A percentile compares a stretch with the other conserved stretches of the same genome.
phyloP scores from a whole-genome alignment of 2,797 vertebrate genomes.

The Strix occidentalis region DNA sequence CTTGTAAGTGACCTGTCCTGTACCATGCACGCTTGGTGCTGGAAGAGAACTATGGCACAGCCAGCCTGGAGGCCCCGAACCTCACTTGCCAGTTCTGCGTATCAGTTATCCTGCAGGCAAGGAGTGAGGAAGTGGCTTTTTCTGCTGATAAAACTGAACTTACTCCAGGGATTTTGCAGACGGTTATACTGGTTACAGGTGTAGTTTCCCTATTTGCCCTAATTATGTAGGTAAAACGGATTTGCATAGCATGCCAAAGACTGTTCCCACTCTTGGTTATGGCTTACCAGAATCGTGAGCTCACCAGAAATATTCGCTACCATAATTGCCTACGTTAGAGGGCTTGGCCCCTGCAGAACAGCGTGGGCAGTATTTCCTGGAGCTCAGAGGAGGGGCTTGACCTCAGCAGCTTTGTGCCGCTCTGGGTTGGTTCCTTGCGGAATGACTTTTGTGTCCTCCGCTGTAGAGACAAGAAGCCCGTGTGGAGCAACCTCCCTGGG shows the following conservation, averaged over 20 bases:
- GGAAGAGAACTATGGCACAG: neutral
- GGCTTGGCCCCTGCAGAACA: neutral
- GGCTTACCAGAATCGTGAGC: neutral
- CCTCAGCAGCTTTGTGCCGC: neutral
- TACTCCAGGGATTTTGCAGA: neutral
- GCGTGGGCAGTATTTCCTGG: neutral
- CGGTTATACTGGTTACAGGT: neutral
- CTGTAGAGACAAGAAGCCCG: neutral
- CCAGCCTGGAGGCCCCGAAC: neutral
- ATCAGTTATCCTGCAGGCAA: neutral
- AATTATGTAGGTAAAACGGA: fast-evolving
- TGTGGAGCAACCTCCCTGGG: neutral
- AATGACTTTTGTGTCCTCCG: neutral
- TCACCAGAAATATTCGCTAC: neutral
- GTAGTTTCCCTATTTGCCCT: neutral
- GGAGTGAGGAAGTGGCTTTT: neutral
- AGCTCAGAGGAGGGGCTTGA: neutral
- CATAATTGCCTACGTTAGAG: neutral
- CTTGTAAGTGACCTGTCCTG: neutral
- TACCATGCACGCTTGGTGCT: fast-evolving
- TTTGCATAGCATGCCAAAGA: neutral
- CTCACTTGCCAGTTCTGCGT: neutral
- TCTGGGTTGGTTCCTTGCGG: neutral
- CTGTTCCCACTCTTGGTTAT: neutral
- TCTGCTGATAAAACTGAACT: neutral